A percentile compares a stretch with the other conserved stretches of the same genome.
Evolutionary conservation across 1,140 invertebrate genomes (phyloP).

Genomic region (Drosophila kepulauana): DNA sequence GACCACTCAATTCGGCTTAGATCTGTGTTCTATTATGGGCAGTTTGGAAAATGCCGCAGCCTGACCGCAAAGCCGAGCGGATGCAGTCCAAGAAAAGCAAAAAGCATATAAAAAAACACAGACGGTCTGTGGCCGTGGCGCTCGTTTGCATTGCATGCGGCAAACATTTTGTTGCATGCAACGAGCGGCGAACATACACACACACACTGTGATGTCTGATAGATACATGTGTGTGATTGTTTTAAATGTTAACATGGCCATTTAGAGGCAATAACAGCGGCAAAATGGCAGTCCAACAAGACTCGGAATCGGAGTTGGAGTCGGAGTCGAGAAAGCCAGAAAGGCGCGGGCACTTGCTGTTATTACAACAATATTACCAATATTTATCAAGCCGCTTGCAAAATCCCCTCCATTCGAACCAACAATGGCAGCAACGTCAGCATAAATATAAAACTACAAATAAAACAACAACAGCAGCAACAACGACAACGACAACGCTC

Average conservation of each 20-base stretch:
- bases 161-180: conserved; percentile 69
- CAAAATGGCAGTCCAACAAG: conserved; percentile 72
- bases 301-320: conserved; percentile 6
- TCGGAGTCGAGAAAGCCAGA: conserved; percentile 62
- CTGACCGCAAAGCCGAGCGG: conserved; percentile 61
- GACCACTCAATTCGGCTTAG: conserved; percentile 71
- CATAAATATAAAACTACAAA: conserved; percentile 63
- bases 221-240: conserved; percentile 77
- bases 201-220: conserved; percentile 30
- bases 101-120: neutral
- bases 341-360: conserved; percentile 81
- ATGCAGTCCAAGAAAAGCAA: conserved; percentile 37
- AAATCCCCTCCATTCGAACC: conserved; percentile 38
- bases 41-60: conserved; percentile 48
- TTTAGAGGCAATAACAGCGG: conserved; percentile 83
- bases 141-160: conserved; percentile 61
- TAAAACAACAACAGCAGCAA: conserved; percentile 18
- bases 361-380: conserved; percentile 83
- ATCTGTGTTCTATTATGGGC: conserved; percentile 76
- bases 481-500: conserved; percentile 38
- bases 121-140: conserved; percentile 49
- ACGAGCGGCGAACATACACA: conserved; percentile 34
- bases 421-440: conserved; percentile 75
- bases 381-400: conserved; percentile 78
- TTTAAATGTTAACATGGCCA: conserved; percentile 84